Evolutionary conservation across 2,113 vertebrate species (phyloP).

Genomic region (Tyrannus savana): DNA sequence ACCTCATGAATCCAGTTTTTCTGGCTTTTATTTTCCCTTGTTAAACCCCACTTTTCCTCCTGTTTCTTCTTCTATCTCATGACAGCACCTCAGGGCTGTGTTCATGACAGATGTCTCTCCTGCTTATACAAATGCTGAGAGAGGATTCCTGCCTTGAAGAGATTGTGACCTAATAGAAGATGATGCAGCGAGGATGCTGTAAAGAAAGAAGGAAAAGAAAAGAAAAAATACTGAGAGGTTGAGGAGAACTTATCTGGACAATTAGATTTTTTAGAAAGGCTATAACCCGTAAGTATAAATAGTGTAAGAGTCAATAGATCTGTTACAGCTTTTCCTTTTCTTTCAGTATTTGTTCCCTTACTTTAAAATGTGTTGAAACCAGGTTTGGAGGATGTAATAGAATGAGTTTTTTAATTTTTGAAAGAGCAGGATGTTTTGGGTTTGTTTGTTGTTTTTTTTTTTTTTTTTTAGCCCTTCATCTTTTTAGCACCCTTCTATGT

Average conservation of each 20-base stretch:
- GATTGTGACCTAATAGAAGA: background rate
- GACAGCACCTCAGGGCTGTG: background rate
- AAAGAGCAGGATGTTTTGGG: background rate
- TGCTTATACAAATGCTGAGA: background rate
- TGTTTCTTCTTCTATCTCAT: background rate
- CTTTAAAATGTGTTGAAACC: background rate
- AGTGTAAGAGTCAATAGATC: background rate
- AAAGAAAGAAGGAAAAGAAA: background rate
- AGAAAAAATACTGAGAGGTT: background rate
- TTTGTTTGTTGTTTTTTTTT: background rate
- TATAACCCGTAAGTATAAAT: background rate
- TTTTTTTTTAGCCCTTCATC: background rate
- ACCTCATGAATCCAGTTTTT: fast-evolving
- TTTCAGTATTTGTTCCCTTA: background rate
- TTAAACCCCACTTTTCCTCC: background rate
- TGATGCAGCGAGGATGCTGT: background rate
- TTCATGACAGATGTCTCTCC: background rate
- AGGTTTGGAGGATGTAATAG: background rate
- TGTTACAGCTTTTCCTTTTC: background rate
- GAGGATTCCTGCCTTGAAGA: background rate
- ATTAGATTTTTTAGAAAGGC: background rate
- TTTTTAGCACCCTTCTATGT: slow-evolving; percentile 34
- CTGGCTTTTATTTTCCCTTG: background rate
- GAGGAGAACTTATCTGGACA: background rate
- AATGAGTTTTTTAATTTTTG: background rate